Percentiles rank a stretch among this genome's conserved stretches.
phyloP scores from a whole-genome alignment of 2,888 invertebrate genomes.

The Eupeodes latifasciatus region DNA sequence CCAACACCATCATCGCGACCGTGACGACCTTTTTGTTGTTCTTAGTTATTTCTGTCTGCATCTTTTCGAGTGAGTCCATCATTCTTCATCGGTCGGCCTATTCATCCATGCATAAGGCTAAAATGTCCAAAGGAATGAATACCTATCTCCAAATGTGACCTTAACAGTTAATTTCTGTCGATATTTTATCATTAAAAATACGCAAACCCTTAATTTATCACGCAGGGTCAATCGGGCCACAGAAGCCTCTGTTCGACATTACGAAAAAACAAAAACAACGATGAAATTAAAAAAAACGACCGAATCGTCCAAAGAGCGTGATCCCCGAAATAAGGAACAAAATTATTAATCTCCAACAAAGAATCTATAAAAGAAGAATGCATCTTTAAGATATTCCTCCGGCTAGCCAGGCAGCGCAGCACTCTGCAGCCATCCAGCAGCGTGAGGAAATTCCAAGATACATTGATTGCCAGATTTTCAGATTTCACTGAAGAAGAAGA shows the following conservation, averaged over 20 bases:
- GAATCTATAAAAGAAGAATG: constrained; percentile 27
- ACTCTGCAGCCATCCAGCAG: too few relatives aligned
- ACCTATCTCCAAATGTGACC: constrained; percentile 57
- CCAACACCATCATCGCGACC: constrained; percentile 1
- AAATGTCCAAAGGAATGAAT: constrained; percentile 53
- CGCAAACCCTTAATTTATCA: constrained; percentile 75
- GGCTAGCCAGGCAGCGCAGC: too few relatives aligned
- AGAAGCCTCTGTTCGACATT: constrained; percentile 45
- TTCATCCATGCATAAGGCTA: constrained; percentile 68
- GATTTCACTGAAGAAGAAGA: constrained; percentile 28
- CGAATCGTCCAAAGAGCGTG: background rate
- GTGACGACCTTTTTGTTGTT: constrained; percentile 43
- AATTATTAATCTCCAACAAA: constrained; percentile 59
- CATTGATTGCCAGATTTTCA: constrained; percentile 48
- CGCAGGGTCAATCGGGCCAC: constrained; percentile 63
- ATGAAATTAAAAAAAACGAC: background rate
- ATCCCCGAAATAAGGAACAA: background rate
- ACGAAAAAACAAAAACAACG: background rate
- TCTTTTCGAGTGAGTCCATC: constrained; percentile 48
- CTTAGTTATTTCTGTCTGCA: constrained; percentile 13
- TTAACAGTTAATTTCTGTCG: constrained; percentile 76
- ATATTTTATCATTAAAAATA: constrained; percentile 74
- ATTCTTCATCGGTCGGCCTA: constrained; percentile 59
- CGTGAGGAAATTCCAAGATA: constrained; percentile 43
- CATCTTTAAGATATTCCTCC: constrained; percentile 2